Conservation (phyloP, 2,113 vertebrate species). For the Peromyscus maniculatus region DNA sequence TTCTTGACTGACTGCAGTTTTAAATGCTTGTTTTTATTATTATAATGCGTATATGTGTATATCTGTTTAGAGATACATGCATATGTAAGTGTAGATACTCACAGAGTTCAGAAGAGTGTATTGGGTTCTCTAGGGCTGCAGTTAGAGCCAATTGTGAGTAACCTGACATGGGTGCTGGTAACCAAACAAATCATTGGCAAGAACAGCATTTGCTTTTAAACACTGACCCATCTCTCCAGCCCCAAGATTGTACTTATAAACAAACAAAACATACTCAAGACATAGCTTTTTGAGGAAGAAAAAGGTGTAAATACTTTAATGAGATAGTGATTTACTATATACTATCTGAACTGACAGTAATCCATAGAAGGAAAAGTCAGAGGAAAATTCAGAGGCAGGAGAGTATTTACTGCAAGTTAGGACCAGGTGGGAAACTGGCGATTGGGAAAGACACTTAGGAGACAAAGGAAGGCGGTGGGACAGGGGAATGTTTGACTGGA, state of each 20-base stretch:
- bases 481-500: not conserved
- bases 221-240: not conserved
- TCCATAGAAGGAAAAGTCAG: not conserved
- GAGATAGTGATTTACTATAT: not conserved
- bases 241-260: not conserved
- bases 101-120: not conserved
- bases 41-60: not conserved
- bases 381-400: not conserved
- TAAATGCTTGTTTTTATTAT: not conserved
- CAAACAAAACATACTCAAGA: not conserved
- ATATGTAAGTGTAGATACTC: not conserved
- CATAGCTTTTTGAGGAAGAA: not conserved
- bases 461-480: not conserved
- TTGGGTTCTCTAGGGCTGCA: rapidly evolving
- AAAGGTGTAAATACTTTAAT: not conserved
- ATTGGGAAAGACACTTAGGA: not conserved
- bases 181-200: not conserved
- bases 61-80: not conserved
- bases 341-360: not conserved
- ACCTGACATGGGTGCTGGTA: not conserved
- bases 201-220: not conserved
- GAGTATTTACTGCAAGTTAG: not conserved
- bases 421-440: not conserved
- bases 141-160: not conserved
- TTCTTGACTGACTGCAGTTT: not conserved